Evolutionary conservation across 2,113 vertebrate genomes (phyloP).

Genomic region (Puntigrus tetrazona): DNA sequence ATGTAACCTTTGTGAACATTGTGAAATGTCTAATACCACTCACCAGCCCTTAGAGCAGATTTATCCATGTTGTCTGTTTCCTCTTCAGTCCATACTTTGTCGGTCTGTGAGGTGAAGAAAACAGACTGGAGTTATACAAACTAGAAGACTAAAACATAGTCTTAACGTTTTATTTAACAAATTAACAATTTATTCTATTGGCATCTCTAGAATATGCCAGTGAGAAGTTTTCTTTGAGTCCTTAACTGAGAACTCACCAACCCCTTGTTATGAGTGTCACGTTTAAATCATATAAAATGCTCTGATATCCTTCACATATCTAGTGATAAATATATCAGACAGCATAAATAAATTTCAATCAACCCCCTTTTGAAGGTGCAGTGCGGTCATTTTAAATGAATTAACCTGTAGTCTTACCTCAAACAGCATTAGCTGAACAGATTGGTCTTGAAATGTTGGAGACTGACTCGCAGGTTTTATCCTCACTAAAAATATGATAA

Average conservation of each 20-base stretch:
- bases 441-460: neutral
- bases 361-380: neutral
- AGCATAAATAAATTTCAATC: neutral
- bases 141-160: neutral
- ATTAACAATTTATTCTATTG: neutral
- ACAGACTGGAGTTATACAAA: neutral
- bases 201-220: neutral
- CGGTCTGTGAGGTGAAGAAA: neutral
- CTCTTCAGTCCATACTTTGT: neutral
- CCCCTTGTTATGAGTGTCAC: too few relatives aligned
- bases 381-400: neutral
- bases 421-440: neutral
- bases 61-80: neutral
- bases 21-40: neutral
- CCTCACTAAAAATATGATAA: neutral
- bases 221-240: neutral
- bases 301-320: neutral
- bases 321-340: neutral
- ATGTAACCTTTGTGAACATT: neutral
- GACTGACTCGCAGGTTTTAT: neutral
- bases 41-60: conserved; percentile 13
- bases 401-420: neutral
- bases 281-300: neutral
- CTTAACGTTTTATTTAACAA: neutral
- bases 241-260: too few relatives aligned